phyloP scores from a whole-genome alignment of 1,140 invertebrate species.

The Diorhabda carinulata region DNA sequence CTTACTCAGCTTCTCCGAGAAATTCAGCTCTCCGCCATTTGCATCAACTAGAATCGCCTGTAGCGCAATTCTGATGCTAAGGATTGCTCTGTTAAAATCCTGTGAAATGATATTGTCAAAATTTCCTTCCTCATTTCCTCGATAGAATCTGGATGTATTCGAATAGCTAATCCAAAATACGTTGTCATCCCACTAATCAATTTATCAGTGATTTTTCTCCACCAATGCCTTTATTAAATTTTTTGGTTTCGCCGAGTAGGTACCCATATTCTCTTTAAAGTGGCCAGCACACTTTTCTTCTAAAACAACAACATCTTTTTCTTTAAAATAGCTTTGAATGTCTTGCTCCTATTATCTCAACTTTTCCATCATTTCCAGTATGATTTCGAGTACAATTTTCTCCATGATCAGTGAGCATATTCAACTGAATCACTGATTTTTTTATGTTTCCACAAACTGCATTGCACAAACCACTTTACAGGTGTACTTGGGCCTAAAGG shows the following conservation, averaged over 20 bases:
- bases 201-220: slow-evolving; percentile 28
- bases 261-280: slow-evolving; percentile 37
- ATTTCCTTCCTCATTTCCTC: slow-evolving; percentile 42
- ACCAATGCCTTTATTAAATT: slow-evolving; percentile 28
- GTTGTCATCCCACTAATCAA: slow-evolving; percentile 34
- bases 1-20: slow-evolving; percentile 13
- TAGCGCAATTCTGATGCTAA: slow-evolving; percentile 33
- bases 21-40: slow-evolving; percentile 28
- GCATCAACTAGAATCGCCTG: slow-evolving; percentile 34
- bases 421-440: too few relatives aligned
- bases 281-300: slow-evolving; percentile 36
- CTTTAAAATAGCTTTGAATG: slow-evolving; percentile 1
- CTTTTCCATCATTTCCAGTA: too few relatives aligned
- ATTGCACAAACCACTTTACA: too few relatives aligned
- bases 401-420: too few relatives aligned
- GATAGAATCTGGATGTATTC: slow-evolving; percentile 35
- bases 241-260: slow-evolving; percentile 25
- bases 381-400: too few relatives aligned
- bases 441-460: too few relatives aligned
- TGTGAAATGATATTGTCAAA: slow-evolving; percentile 41
- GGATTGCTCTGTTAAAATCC: slow-evolving; percentile 39
- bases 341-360: slow-evolving; percentile 3
- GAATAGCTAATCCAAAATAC: slow-evolving; percentile 42
- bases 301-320: slow-evolving; percentile 33
- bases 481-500: too few relatives aligned